Conservation (phyloP, 2,797 vertebrate species). For the Acridotheres tristis region DNA sequence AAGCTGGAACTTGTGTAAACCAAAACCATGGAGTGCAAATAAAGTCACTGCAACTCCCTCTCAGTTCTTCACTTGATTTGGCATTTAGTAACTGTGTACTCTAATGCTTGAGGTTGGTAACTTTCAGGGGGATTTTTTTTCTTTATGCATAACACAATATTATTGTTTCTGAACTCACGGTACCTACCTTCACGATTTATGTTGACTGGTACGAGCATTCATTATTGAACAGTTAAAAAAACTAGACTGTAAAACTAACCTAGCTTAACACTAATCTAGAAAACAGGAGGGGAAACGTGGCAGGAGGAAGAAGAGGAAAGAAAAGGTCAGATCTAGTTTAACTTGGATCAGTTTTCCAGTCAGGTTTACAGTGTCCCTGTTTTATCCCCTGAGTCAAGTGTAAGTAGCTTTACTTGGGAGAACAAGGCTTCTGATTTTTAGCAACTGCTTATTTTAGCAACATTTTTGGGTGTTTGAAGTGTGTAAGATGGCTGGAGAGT, state of each 20-base stretch:
- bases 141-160: neutral
- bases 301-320: neutral
- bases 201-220: neutral
- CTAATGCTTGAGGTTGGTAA: neutral
- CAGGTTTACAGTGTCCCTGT: neutral
- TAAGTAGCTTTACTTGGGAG: neutral
- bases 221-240: neutral
- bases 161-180: neutral
- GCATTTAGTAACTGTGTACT: neutral
- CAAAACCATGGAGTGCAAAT: neutral
- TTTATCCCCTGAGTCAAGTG: neutral
- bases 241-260: neutral
- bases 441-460: neutral
- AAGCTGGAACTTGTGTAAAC: neutral
- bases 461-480: neutral
- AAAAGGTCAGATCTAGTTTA: slow-evolving; percentile 11
- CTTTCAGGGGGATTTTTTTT: neutral
- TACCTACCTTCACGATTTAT: neutral
- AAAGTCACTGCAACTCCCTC: neutral
- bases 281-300: neutral
- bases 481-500: neutral
- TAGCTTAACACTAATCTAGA: neutral
- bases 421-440: neutral
- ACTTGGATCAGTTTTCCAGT: neutral
- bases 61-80: neutral